These are phyloP conservation scores for Cuculus canorus DNA, from an alignment of 2,797 vertebrate species.

Conservation along the genomic window DNA sequence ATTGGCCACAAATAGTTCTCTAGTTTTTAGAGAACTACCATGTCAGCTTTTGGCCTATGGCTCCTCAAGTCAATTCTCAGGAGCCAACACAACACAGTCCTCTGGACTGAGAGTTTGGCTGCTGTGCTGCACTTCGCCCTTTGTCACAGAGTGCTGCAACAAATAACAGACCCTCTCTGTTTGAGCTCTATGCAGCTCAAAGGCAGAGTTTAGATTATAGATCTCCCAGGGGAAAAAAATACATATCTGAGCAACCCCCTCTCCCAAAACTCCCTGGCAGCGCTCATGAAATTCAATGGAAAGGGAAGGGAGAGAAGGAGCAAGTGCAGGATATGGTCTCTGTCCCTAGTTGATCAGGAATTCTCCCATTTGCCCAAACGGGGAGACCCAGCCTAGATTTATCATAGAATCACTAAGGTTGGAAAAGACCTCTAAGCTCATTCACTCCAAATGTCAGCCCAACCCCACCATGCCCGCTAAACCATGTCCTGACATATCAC, in stretches of 20 bases:
- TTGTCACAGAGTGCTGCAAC: background rate
- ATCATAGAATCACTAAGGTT: background rate
- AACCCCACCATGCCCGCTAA: too few species aligned
- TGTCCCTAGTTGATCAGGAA: background rate
- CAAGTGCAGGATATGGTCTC: background rate
- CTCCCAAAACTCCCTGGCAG: background rate
- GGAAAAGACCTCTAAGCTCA: too few species aligned
- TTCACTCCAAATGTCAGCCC: too few species aligned
- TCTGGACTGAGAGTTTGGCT: background rate
- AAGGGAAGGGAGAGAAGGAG: background rate
- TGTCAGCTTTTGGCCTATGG: background rate
- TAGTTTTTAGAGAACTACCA: background rate
- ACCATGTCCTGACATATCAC: too few species aligned
- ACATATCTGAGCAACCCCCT: too few species aligned
- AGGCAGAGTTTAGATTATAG: background rate
- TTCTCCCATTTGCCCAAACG: background rate
- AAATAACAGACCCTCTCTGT: background rate
- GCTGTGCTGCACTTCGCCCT: background rate
- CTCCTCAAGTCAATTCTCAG: background rate
- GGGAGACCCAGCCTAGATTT: background rate
- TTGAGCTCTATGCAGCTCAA: background rate
- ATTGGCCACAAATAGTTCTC: background rate
- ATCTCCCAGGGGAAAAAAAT: background rate
- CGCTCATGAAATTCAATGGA: background rate
- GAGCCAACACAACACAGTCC: background rate